Evolutionary conservation across 92 coral and sea anemone genomes (phyloP).

Genomic region (Phenganax stokvisi): DNA sequence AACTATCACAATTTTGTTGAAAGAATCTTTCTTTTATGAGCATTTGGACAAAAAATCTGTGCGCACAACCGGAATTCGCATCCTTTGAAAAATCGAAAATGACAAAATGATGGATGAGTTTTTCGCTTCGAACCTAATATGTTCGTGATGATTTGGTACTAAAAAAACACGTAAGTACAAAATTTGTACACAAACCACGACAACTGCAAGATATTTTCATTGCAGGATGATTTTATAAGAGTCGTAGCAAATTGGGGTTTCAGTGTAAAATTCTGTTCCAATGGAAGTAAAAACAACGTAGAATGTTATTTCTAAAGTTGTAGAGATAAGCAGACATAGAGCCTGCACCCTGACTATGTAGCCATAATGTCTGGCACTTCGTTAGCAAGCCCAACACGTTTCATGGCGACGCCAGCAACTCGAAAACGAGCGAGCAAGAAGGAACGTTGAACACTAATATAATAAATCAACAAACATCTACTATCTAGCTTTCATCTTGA

Average conservation of each 20-base stretch:
- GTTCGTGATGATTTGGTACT: slow-evolving; percentile 9
- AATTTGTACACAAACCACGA: slow-evolving; percentile 2
- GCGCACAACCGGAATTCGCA: slow-evolving; percentile 40
- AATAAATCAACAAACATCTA: slow-evolving; percentile 24
- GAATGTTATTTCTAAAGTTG: background rate
- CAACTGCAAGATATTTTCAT: background rate
- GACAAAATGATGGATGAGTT: slow-evolving; percentile 47
- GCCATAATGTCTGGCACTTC: slow-evolving; percentile 47
- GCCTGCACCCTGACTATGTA: slow-evolving; percentile 31
- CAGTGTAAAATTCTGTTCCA: background rate
- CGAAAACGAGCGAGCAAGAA: slow-evolving; percentile 5
- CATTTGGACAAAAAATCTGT: slow-evolving; percentile 23
- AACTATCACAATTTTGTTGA: background rate
- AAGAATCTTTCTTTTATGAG: slow-evolving; percentile 14
- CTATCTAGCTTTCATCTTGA: slow-evolving; percentile 12
- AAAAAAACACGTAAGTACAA: slow-evolving; percentile 7
- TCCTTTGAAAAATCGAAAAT: slow-evolving; percentile 37
- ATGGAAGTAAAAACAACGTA: background rate
- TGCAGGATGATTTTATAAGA: background rate
- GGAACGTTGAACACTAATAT: background rate
- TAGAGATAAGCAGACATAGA: slow-evolving; percentile 11
- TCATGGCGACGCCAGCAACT: slow-evolving; percentile 35
- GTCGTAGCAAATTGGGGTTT: background rate
- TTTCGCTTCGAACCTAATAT: slow-evolving; percentile 14
- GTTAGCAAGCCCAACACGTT: slow-evolving; percentile 38